These are phyloP conservation scores for Ursus arctos DNA, from an alignment of 2,113 vertebrate genomes.

Conservation along the genomic window DNA sequence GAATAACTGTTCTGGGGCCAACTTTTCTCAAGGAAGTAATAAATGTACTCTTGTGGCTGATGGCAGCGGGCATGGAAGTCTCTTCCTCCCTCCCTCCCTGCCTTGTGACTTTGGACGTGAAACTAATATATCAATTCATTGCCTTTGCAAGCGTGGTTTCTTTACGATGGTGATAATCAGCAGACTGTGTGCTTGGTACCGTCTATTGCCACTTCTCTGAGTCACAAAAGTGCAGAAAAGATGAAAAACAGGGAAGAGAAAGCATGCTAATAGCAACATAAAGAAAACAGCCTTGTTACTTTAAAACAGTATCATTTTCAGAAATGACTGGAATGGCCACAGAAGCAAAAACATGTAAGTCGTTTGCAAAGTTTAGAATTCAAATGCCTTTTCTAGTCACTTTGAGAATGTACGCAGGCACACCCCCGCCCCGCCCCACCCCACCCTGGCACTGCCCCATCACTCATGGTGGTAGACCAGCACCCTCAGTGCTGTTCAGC, in stretches of 20 bases:
- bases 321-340: not conserved
- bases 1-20: slow-evolving; percentile 61
- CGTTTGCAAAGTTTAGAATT: not conserved
- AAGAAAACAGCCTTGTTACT: not conserved
- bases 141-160: slow-evolving; percentile 9
- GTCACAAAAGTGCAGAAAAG: slow-evolving; percentile 47
- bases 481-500: rapidly evolving
- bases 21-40: slow-evolving; percentile 77
- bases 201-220: not conserved
- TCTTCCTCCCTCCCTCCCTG: slow-evolving; percentile 33
- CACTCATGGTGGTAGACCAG: not conserved
- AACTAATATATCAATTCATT: not conserved
- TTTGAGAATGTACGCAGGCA: not conserved
- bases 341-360: not conserved
- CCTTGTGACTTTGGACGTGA: slow-evolving; percentile 41
- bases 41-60: slow-evolving; percentile 59
- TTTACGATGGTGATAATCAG: not conserved
- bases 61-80: not conserved
- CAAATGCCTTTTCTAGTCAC: not conserved
- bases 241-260: not conserved
- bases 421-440: rapidly evolving
- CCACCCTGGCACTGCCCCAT: not conserved
- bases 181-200: not conserved
- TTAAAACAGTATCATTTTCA: slow-evolving; percentile 37
- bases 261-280: not conserved